Conservation (phyloP, 2,888 invertebrate genomes). For the Cheilosia urbana region DNA sequence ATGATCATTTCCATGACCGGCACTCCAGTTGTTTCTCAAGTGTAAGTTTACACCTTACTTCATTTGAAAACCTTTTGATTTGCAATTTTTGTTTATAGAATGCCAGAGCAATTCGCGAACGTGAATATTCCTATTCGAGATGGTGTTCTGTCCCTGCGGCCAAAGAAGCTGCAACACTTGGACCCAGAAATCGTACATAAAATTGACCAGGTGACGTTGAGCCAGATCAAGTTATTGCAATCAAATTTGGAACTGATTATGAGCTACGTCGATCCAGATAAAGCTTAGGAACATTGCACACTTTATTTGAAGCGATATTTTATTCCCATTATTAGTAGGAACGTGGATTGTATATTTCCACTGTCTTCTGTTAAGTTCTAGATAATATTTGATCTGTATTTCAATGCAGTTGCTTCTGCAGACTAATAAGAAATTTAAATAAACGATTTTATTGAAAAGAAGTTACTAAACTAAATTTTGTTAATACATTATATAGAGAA, state of each 20-base stretch:
- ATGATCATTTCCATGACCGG: slow-evolving; percentile 82
- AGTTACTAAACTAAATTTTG: too few species aligned
- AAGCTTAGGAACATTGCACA: not conserved
- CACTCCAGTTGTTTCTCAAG: slow-evolving; percentile 82
- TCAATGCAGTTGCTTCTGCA: not conserved
- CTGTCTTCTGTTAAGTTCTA: slow-evolving; percentile 5
- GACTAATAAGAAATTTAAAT: not conserved
- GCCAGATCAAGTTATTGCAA: slow-evolving; percentile 82
- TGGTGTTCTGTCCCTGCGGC: slow-evolving; percentile 82
- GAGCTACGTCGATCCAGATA: slow-evolving; percentile 78
- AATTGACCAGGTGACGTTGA: slow-evolving; percentile 81
- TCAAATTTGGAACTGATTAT: slow-evolving; percentile 82
- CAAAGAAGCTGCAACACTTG: slow-evolving; percentile 80
- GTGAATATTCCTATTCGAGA: slow-evolving; percentile 83
- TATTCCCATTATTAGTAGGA: not conserved
- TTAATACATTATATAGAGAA: too few species aligned
- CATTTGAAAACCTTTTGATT: not conserved
- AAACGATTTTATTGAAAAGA: not conserved
- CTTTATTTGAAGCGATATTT: not conserved
- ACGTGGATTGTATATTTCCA: not conserved
- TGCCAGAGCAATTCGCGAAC: slow-evolving; percentile 82
- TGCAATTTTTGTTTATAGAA: slow-evolving; percentile 74
- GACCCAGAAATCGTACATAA: slow-evolving; percentile 80
- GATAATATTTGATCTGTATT: slow-evolving; percentile 2
- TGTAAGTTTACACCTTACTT: slow-evolving; percentile 78